phyloP scores from a whole-genome alignment of 2,113 vertebrate species.

The Lichenostomus cassidix region DNA sequence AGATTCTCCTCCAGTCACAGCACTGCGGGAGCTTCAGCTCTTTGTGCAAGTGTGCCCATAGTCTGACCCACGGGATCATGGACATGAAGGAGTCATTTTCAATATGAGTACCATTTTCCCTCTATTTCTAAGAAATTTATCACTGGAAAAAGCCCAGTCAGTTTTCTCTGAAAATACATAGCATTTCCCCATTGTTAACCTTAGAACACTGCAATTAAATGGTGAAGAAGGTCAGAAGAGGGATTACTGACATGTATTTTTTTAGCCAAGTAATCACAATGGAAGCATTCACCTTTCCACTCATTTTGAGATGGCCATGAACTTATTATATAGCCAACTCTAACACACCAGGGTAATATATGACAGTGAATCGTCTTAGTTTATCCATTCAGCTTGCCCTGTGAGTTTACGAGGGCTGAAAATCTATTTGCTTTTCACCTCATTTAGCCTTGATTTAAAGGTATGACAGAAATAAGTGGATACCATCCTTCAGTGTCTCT shows the following conservation, averaged over 20 bases:
- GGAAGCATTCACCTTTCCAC: slow-evolving; percentile 51
- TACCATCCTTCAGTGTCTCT: neutral
- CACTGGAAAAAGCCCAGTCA: neutral
- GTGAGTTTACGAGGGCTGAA: slow-evolving; percentile 39
- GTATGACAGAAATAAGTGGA: slow-evolving; percentile 13
- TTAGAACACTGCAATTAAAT: neutral
- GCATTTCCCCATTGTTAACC: neutral
- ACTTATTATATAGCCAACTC: slow-evolving; percentile 20
- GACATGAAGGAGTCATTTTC: neutral
- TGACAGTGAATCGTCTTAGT: neutral
- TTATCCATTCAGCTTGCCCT: slow-evolving; percentile 52
- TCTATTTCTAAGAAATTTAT: neutral
- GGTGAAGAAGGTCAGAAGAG: neutral
- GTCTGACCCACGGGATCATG: neutral
- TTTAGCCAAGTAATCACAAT: slow-evolving; percentile 49
- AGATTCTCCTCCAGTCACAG: neutral
- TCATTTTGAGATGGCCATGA: slow-evolving; percentile 32
- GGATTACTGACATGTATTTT: neutral
- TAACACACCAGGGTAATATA: slow-evolving; percentile 6
- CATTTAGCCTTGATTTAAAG: slow-evolving; percentile 51
- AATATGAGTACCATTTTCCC: neutral
- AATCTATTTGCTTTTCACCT: slow-evolving; percentile 44
- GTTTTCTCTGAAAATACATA: neutral
- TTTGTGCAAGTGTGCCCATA: neutral
- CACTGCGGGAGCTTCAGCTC: neutral